phyloP scores from a whole-genome alignment of 2,797 vertebrate genomes.

The Euphonia xanthogaster region DNA sequence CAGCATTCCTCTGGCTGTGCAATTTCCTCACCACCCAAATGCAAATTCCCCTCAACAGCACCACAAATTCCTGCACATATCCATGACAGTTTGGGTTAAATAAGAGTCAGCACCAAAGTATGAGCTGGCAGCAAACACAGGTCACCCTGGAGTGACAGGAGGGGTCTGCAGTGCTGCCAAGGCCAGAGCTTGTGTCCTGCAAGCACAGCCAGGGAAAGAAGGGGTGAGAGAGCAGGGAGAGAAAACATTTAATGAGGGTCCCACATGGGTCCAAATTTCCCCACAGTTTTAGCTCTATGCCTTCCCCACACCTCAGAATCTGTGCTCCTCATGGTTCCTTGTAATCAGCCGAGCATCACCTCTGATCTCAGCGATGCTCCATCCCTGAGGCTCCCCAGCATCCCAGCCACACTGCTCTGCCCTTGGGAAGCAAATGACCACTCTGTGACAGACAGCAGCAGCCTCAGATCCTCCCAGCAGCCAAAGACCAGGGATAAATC shows the following conservation, averaged over 20 bases:
- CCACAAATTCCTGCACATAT: not conserved
- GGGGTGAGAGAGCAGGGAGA: not conserved
- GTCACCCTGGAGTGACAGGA: not conserved
- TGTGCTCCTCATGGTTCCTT: not conserved
- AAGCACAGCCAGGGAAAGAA: not conserved
- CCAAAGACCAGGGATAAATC: not conserved
- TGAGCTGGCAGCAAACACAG: fast-evolving
- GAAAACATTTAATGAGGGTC: fast-evolving
- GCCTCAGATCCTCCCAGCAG: not conserved
- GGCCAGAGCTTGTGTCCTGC: not conserved
- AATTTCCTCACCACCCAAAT: not conserved
- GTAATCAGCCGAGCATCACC: not conserved
- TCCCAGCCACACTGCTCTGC: fast-evolving
- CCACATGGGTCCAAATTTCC: not conserved
- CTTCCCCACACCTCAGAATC: not conserved
- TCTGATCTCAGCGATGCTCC: not conserved
- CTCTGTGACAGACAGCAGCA: not conserved
- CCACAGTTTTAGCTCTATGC: fast-evolving
- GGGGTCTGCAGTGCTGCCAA: not conserved
- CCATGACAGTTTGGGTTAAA: not conserved
- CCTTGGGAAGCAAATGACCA: not conserved
- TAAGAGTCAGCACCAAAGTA: not conserved
- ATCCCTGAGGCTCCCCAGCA: not conserved
- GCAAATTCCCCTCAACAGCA: not conserved
- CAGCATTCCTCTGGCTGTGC: not conserved